These are phyloP conservation scores for Notoglanidium macrostoma DNA, from an alignment of 2,797 vertebrate genomes.

Conservation along the genomic window DNA sequence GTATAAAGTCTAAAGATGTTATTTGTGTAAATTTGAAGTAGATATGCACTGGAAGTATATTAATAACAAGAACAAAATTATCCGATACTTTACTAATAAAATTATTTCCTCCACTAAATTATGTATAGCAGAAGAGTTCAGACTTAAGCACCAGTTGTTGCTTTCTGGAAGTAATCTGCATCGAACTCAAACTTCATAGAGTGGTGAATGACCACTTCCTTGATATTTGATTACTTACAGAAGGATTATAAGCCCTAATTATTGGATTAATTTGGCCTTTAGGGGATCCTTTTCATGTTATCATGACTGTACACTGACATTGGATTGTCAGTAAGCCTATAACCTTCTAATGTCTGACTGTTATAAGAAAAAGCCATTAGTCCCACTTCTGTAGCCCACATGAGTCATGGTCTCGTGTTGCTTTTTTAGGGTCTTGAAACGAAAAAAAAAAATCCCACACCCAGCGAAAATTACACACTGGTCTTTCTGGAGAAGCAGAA, in stretches of 20 bases:
- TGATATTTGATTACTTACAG: conserved; percentile 1
- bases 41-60: neutral
- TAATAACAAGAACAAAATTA: no score
- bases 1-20: neutral
- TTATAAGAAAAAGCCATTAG: conserved; percentile 32
- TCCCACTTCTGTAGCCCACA: conserved; percentile 35
- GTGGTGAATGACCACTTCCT: neutral
- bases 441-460: conserved; percentile 62
- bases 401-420: conserved; percentile 47
- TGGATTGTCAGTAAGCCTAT: neutral
- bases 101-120: neutral
- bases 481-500: conserved; percentile 69
- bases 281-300: neutral
- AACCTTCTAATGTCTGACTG: conserved; percentile 18
- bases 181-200: neutral
- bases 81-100: neutral
- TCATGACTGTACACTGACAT: neutral
- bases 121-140: neutral
- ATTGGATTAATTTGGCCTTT: neutral
- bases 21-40: neutral
- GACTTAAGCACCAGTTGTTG: neutral
- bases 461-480: conserved; percentile 71
- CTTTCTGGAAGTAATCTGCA: neutral
- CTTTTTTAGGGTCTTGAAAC: conserved; percentile 54
- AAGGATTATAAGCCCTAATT: neutral